Percentiles rank a stretch among this genome's conserved stretches.
Evolutionary conservation across 2,113 vertebrate genomes (phyloP).

Genomic region (Triplophysa siluroides): DNA sequence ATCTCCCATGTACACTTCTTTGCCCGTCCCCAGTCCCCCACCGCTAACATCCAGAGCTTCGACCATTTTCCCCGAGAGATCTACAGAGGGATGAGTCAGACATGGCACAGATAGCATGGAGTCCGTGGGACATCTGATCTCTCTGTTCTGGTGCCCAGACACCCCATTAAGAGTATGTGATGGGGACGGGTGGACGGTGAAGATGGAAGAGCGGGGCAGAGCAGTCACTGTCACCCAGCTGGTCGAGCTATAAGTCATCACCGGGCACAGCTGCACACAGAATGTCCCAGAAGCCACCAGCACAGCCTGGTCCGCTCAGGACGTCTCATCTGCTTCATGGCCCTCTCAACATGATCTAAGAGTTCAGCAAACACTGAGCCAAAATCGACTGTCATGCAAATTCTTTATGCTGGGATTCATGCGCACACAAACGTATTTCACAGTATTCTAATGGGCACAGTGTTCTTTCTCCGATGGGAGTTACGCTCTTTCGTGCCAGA

Average conservation of each 20-base stretch:
- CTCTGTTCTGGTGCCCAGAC: slow-evolving; percentile 19
- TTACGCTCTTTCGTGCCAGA: slow-evolving; percentile 8
- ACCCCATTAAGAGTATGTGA: slow-evolving; percentile 34
- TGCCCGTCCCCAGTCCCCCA: neutral
- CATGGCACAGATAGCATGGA: slow-evolving; percentile 26
- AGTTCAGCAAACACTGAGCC: slow-evolving; percentile 3
- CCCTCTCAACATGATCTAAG: slow-evolving; percentile 24
- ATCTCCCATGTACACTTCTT: slow-evolving; percentile 60
- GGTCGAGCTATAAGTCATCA: slow-evolving; percentile 64
- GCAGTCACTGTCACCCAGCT: slow-evolving; percentile 57
- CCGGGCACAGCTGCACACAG: slow-evolving; percentile 68
- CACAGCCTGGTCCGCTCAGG: neutral
- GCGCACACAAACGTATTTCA: neutral
- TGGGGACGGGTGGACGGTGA: slow-evolving; percentile 32
- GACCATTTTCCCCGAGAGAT: neutral
- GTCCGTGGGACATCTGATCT: neutral
- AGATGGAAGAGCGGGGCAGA: slow-evolving; percentile 49
- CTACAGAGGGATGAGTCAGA: slow-evolving; percentile 19
- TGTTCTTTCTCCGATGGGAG: neutral
- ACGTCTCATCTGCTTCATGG: slow-evolving; percentile 25
- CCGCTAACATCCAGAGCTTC: neutral
- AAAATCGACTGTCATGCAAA: slow-evolving; percentile 32
- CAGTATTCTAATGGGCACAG: neutral
- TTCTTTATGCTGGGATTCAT: slow-evolving; percentile 29
- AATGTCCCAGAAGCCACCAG: slow-evolving; percentile 7